phyloP scores from a whole-genome alignment of 1,140 invertebrate genomes.

The Drosophila busckii region DNA sequence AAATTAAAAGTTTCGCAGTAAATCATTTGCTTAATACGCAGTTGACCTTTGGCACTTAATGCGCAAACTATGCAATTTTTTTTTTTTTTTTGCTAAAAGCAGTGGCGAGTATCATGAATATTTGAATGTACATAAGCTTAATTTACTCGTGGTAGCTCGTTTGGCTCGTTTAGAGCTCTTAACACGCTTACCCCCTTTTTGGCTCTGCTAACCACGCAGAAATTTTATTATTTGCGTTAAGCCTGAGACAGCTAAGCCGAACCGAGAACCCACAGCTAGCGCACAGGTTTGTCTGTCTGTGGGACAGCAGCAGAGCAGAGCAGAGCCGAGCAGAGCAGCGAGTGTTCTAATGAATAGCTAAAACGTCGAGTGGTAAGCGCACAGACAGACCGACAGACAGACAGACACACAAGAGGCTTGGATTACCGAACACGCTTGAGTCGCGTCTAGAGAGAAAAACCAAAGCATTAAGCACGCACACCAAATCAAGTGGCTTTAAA shows the following conservation, averaged over 20 bases:
- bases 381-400: too few relatives aligned
- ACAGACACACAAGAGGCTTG: slow-evolving; percentile 31
- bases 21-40: too few relatives aligned
- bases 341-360: slow-evolving; percentile 37
- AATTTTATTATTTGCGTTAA: slow-evolving; percentile 39
- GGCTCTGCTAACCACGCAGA: slow-evolving; percentile 29
- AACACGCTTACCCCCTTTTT: neutral
- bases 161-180: slow-evolving; percentile 12
- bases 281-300: neutral
- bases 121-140: too few relatives aligned
- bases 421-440: slow-evolving; percentile 41
- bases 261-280: neutral
- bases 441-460: slow-evolving; percentile 42
- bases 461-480: slow-evolving; percentile 66
- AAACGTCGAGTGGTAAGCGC: slow-evolving; percentile 33
- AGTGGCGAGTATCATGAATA: too few relatives aligned
- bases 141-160: too few relatives aligned
- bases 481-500: slow-evolving; percentile 66
- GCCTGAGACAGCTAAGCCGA: slow-evolving; percentile 19
- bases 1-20: too few relatives aligned
- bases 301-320: neutral
- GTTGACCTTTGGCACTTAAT: too few relatives aligned
- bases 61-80: too few relatives aligned
- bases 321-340: slow-evolving; percentile 11
- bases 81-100: too few relatives aligned